Base-by-base conservation (phyloP, 2,113 vertebrate species). In the Setophaga petechia region DNA sequence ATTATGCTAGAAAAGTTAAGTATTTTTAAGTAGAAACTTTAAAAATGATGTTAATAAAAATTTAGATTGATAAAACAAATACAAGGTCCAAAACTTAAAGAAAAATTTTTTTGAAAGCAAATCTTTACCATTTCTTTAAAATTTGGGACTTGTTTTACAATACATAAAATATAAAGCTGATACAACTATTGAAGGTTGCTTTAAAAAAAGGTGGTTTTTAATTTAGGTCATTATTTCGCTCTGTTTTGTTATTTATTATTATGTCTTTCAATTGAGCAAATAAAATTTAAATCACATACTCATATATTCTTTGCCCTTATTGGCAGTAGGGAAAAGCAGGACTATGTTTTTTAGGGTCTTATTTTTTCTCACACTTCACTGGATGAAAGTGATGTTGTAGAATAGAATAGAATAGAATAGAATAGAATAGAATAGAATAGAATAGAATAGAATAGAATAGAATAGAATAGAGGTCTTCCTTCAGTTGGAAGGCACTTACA, bases 341-440 rank as follows among this genome's bases (percentile, higher is more conserved):
- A 89, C 13, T 43, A n/a, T 41, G 24, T 84, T 72, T 90, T 74
- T 59, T 81, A 58, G 71, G 30, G 35, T 66, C 19, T 66, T 77
- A 82, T 78, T 62, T 84, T 96, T 89, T 87, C 67, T 76, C 69
- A 83, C 31, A 49, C 51, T 82, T 91, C 69, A 79, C 39, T 83
- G 87, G 85, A 84, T 74, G 67, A 92, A 83, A 90, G 44, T 24
- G 57, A 61, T 69, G 39, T 35, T 49, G 82, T 23, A 19, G 77
- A 79, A 30, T 14, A 24, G 41, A 74, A 39, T 2, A 22, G 68
- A 33, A 54, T 23, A 47, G 46, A 33, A 55, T 33, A 55, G 54
- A 33, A 21, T 33, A 33, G 54, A 33, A 55, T 33, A 33, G 54
- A n/a, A 57, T 22, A n/a, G 55, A 33, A 57, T 33, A 57, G 54